Evolutionary conservation across 92 coral and sea anemone genomes (phyloP), one percentile per base, ranked within the genome.

Genomic region (Palythoa grandiflora): DNA sequence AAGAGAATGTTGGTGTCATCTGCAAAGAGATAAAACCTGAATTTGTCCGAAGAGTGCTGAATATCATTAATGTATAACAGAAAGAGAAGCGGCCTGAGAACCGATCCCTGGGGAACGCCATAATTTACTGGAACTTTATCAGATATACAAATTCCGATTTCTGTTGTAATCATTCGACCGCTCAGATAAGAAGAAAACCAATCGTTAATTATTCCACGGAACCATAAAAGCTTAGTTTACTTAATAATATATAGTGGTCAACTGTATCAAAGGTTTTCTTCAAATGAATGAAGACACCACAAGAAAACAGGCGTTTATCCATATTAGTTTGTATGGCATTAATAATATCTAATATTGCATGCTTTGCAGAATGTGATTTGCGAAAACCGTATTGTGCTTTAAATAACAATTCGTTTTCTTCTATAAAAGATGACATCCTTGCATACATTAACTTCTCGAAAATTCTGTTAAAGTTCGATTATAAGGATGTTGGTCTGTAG

Each of bases 371-470:
- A 72, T 80, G 86, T 17, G 12, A 16, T 65, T 68, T 65, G 51
- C 90, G 87, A 68, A 88, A 88, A 50, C 91, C 80, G 81, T 88
- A 88, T 77, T 80, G 88, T 36, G 78, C 75, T 20, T 40, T 20
- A 57, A 79, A 53, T 38, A 88, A 71, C 36, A 80, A 70, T 70
- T 75, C 77, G 17, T 54, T 44, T 38, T 53, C 21, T 51, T 80
- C 81, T 17, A 88, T 70, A 52, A 47, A 80, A 71, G 50, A 20
- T 21, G 53, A 59, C 65, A 88, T 63, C 19, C 81, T 51, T 37
- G 75, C 61, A 55, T 88, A 80, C 72, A 88, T 80, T 14, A 78
- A 39, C 68, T 80, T 88, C 83, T 88, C 91, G 68, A 88, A 88
- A 88, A 81, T 6, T 57, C 63, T 57, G 63, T 57, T 57, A 57